These are phyloP conservation scores for Xylocopa sonorina DNA, from an alignment of 1,140 invertebrate species.

Conservation along the genomic window DNA sequence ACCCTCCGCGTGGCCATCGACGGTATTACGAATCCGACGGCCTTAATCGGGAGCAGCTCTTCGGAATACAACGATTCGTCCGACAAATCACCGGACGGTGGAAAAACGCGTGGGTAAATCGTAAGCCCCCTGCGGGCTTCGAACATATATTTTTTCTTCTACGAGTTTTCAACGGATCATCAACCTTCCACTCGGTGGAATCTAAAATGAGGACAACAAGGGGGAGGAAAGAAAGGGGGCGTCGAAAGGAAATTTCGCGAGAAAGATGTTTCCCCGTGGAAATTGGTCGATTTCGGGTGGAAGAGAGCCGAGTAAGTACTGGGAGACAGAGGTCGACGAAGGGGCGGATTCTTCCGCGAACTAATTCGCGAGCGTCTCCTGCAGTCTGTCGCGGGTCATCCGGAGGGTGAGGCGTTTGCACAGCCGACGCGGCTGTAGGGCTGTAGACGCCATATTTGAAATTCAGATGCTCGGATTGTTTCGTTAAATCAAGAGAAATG, in stretches of 20 bases:
- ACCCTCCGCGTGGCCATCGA: conserved; percentile 58
- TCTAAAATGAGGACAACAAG: not conserved
- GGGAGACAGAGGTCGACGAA: not conserved
- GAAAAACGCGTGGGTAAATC: not conserved
- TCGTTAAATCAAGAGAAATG: conserved; percentile 77
- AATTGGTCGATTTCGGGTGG: conserved; percentile 31
- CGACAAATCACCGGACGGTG: conserved; percentile 41
- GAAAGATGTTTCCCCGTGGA: not conserved
- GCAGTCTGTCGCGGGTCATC: conserved; percentile 51
- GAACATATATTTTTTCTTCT: not conserved
- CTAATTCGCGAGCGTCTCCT: conserved; percentile 53
- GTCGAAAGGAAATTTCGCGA: not conserved
- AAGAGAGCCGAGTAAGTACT: not conserved
- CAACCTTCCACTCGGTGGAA: too few species aligned
- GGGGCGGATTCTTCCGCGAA: conserved; percentile 38
- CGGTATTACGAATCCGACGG: conserved; percentile 68
- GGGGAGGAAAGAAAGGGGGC: not conserved
- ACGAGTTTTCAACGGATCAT: too few species aligned
- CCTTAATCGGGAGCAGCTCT: conserved; percentile 60
- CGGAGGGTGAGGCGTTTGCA: not conserved
- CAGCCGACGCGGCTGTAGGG: not conserved
- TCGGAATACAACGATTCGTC: conserved; percentile 31
- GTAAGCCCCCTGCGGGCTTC: not conserved
- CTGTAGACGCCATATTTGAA: conserved; percentile 69
- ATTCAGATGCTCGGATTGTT: conserved; percentile 76